Evolutionary conservation across 1,140 invertebrate genomes (phyloP).

Genomic region (Lanistes nyassanus): DNA sequence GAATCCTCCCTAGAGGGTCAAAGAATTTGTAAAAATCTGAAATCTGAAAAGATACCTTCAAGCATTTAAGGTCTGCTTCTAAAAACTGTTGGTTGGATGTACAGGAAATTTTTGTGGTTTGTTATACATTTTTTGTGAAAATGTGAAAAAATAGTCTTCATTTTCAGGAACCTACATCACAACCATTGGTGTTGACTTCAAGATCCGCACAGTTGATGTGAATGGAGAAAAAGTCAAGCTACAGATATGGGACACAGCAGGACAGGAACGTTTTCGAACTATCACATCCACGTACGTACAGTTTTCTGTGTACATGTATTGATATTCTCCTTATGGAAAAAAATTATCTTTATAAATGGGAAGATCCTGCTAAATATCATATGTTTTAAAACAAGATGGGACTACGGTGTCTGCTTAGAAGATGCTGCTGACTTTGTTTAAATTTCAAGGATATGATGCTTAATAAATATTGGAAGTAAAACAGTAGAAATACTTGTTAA

Average conservation of each 20-base stretch:
- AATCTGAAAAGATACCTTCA: too few species aligned
- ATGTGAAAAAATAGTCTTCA: neutral
- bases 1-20: too few species aligned
- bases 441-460: too few species aligned
- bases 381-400: neutral
- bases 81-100: too few species aligned
- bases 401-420: too few species aligned
- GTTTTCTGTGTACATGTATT: neutral
- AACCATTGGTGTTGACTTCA: slow-evolving; percentile 99
- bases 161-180: slow-evolving; percentile 90
- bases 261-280: slow-evolving; percentile 89
- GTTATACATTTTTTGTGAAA: slow-evolving; percentile 12
- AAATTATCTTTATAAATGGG: too few species aligned
- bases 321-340: too few species aligned
- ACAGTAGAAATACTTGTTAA: too few species aligned
- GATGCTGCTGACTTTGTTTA: too few species aligned
- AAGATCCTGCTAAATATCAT: neutral
- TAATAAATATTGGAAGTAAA: too few species aligned
- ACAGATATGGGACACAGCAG: slow-evolving; percentile 96
- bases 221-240: slow-evolving; percentile 96
- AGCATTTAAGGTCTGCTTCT: too few species aligned
- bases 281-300: slow-evolving; percentile 88
- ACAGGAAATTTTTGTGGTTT: slow-evolving; percentile 19
- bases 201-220: slow-evolving; percentile 95
- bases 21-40: too few species aligned